Conservation (phyloP, 2,113 vertebrate species). For the Oxyura jamaicensis region DNA sequence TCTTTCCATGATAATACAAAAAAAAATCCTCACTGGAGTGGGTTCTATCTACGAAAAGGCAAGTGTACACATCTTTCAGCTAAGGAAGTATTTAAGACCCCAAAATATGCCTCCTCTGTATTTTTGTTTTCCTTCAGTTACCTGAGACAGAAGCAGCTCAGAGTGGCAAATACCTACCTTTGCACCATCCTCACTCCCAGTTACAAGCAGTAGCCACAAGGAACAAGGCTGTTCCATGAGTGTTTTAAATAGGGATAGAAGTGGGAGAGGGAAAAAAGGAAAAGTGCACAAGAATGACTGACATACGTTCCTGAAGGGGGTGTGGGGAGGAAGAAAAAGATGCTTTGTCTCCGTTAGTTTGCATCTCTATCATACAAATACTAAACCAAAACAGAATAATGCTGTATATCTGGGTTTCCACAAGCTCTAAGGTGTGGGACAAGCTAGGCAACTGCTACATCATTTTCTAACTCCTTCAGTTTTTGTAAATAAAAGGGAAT, state of each 20-base stretch:
- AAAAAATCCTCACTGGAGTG: background rate
- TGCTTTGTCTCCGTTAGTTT: background rate
- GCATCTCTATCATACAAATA: background rate
- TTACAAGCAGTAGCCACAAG: background rate
- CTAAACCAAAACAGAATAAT: conserved; percentile 40
- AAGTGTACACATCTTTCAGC: background rate
- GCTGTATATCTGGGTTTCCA: conserved; percentile 51
- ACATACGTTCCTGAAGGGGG: background rate
- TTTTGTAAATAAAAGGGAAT: conserved; percentile 51
- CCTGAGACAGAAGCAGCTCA: conserved; percentile 22
- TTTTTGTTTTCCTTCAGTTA: background rate
- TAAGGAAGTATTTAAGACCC: background rate
- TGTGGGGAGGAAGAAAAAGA: background rate
- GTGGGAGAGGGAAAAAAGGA: background rate
- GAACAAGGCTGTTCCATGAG: background rate
- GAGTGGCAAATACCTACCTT: background rate
- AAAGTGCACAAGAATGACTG: background rate
- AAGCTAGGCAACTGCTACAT: conserved; percentile 49
- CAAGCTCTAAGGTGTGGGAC: conserved; percentile 13
- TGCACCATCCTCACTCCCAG: background rate
- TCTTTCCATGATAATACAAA: background rate
- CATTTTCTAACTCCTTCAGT: conserved; percentile 49
- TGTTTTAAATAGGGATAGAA: background rate
- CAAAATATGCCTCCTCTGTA: background rate
- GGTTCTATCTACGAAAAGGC: background rate